Evolutionary conservation across 2,888 invertebrate genomes (phyloP), one percentile per base, ranked within the genome.

Genomic region (Cheilosia variabilis): DNA sequence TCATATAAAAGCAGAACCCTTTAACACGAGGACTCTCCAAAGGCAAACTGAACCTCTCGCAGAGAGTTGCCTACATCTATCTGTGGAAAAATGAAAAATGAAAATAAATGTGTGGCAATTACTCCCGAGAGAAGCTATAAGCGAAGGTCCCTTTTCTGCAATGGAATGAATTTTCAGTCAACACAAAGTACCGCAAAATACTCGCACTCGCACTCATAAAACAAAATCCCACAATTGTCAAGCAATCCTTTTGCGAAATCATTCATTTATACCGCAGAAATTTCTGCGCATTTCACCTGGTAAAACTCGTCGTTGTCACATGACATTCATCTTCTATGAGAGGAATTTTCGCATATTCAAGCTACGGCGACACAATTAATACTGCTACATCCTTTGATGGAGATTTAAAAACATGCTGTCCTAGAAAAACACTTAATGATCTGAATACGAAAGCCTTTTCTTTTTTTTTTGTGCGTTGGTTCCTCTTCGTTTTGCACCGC

Each of bases 81-180:
- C 31, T 31, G 10, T 41, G 17, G 34, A 17, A 43, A 69, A 31
- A 58, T 37, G n/a, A 65, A 31, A 72, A 79, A 72, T 72, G 57
- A 80, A 73, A 73, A 80, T 66, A 80, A 72, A 73, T 68, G 68
- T 73, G 47, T 66, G 45, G 62, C 52, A 80, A 80, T 80, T 80
- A 73, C 60, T 73, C 73, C 71, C 71, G 4, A 37, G 52, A 37
- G 60, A 60, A 43, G 53, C 31, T 22, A 45, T 31, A 43, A 52
- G 41, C 34, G 45, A 15, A 37, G 15, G 31, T 37, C 55, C 55
- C 43, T 34, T 53, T 60, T 53, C 4, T 5, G 52, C n/a, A 27
- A 41, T 55, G 13, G 5, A 43, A 19, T 69, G 50, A 7, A 52
- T 41, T 71, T 58, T 50, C 45, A 52, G 13, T 37, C 47, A 50